phyloP scores from a whole-genome alignment of 2,113 vertebrate species.

The Phalacrocorax pelagicus region DNA sequence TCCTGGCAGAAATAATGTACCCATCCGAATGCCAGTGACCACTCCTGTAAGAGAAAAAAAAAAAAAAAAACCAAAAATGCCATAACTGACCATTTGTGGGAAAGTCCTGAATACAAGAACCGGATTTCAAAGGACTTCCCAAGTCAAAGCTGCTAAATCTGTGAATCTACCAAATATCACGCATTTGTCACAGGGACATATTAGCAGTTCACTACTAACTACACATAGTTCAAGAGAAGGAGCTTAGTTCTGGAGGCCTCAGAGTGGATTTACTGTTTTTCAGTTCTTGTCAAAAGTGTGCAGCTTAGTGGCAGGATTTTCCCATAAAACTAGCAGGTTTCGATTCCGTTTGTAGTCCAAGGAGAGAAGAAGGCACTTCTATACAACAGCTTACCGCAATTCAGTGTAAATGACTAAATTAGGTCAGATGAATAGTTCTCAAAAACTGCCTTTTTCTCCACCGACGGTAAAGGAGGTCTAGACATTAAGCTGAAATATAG shows the following conservation, averaged over 20 bases:
- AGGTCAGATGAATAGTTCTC: not conserved
- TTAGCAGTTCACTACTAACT: not conserved
- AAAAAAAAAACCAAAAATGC: not conserved
- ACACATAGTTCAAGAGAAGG: not conserved
- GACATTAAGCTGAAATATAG: not conserved
- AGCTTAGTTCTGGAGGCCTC: not conserved
- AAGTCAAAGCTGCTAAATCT: not conserved
- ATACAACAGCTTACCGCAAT: not conserved
- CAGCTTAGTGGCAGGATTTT: not conserved
- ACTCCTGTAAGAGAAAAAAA: not conserved
- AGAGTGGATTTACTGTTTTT: not conserved
- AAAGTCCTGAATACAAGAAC: not conserved
- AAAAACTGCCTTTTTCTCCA: not conserved
- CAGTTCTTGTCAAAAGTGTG: not conserved
- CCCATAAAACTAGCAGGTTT: not conserved
- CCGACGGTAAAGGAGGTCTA: not conserved
- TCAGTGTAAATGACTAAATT: not conserved
- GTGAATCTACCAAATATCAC: not conserved
- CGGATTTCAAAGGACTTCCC: not conserved
- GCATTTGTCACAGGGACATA: not conserved
- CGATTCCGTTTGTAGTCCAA: not conserved
- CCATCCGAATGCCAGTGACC: not conserved
- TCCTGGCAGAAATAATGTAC: not conserved
- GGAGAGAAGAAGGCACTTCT: not conserved
- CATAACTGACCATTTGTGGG: not conserved